A percentile compares a stretch with the other conserved stretches of the same genome.
Conservation (phyloP, 2,113 vertebrate genomes). For the Eurypyga helias region DNA sequence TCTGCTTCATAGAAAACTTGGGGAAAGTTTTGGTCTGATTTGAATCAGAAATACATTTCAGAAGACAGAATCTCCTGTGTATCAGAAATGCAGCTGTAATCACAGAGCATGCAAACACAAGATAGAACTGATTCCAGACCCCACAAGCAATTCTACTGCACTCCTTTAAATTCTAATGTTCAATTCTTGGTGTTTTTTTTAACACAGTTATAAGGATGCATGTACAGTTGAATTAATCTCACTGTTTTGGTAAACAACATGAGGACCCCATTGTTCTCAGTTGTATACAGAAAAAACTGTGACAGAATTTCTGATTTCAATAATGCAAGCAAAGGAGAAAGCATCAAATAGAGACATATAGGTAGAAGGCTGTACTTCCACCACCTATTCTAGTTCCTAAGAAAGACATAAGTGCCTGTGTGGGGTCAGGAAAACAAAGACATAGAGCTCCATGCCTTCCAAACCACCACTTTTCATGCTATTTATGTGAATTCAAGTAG, state of each 20-base stretch:
- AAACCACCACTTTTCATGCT: not conserved
- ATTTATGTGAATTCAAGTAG: not conserved
- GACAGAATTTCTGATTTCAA: not conserved
- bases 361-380: not conserved
- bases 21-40: not conserved
- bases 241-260: not conserved
- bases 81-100: not conserved
- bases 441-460: not conserved
- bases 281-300: not conserved
- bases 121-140: not conserved
- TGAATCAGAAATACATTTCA: not conserved
- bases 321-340: not conserved
- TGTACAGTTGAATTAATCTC: not conserved
- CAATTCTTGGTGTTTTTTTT: not conserved
- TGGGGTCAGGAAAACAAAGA: not conserved
- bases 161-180: not conserved
- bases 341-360: not conserved
- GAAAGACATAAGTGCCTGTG: not conserved
- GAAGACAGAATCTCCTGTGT: not conserved
- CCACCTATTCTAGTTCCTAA: not conserved
- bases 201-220: not conserved
- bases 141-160: not conserved
- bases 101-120: not conserved
- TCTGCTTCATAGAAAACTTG: not conserved
- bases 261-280: not conserved